phyloP scores from a whole-genome alignment of 1,140 invertebrate genomes.

The Temnothorax curvispinosus region DNA sequence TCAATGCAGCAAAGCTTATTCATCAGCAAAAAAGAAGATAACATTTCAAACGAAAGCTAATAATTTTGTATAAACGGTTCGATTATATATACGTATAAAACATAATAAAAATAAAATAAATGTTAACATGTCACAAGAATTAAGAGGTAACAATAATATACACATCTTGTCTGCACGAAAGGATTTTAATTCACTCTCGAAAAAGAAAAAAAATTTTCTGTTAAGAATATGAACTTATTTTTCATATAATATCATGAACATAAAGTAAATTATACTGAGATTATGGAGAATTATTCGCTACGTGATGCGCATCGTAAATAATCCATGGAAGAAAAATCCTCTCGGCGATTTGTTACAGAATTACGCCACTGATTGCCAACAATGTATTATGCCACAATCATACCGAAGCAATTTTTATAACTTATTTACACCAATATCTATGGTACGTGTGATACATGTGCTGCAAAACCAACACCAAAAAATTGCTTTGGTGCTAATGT shows the following conservation, averaged over 20 bases:
- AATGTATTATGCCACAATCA: not conserved
- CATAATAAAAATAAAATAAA: not conserved
- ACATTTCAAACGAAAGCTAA: not conserved
- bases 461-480: not conserved
- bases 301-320: not conserved
- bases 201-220: not conserved
- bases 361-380: slow-evolving; percentile 29
- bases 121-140: not conserved
- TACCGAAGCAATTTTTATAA: slow-evolving; percentile 31
- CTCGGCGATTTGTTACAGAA: slow-evolving; percentile 21
- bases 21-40: not conserved
- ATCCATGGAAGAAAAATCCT: not conserved
- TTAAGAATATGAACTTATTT: not conserved
- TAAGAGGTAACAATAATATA: not conserved
- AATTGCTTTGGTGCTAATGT: slow-evolving; percentile 12
- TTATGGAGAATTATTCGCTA: not conserved
- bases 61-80: not conserved
- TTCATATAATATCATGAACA: not conserved
- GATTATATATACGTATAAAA: not conserved
- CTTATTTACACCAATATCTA: not conserved
- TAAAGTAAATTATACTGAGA: not conserved
- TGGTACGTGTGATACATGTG: not conserved
- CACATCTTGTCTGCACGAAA: not conserved
- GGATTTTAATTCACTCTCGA: not conserved
- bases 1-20: not conserved